These are phyloP conservation scores for Patella ulyssiponensis DNA, from an alignment of 2,888 invertebrate genomes.

Conservation along the genomic window DNA sequence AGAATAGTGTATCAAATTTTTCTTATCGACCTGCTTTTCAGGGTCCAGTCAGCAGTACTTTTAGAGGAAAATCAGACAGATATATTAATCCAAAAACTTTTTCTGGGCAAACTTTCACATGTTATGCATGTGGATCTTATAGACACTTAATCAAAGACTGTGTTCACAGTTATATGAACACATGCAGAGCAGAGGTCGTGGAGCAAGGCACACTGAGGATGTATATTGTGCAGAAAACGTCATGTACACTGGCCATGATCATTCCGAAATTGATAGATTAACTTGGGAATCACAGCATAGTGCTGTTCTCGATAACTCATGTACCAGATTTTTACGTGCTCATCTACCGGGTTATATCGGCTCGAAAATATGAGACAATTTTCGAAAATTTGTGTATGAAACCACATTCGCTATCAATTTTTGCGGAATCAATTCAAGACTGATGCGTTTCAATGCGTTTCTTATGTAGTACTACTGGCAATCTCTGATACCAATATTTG, in stretches of 20 bases:
- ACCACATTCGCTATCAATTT: no score
- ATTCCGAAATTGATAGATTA: background rate
- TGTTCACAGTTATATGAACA: no score
- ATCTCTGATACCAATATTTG: no score
- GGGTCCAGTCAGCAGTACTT: background rate
- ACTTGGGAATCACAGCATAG: background rate
- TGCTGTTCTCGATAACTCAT: background rate
- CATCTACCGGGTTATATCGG: no score
- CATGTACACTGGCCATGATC: background rate
- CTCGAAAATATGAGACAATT: no score
- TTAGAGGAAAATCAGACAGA: background rate
- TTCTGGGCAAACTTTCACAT: background rate
- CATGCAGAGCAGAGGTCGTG: no score
- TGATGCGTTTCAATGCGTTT: no score
- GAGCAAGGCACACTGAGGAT: no score
- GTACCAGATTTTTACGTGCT: background rate
- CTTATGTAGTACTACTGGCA: no score
- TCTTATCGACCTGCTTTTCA: background rate
- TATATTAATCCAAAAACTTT: background rate
- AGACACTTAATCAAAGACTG: background rate
- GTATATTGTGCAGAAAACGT: background rate
- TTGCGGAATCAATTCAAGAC: no score
- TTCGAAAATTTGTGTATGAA: no score
- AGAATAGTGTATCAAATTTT: background rate
- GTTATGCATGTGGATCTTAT: conserved; percentile 3